Base-by-base conservation (phyloP, 2,797 vertebrate genomes). In the Pseudochirops corinnae region DNA sequence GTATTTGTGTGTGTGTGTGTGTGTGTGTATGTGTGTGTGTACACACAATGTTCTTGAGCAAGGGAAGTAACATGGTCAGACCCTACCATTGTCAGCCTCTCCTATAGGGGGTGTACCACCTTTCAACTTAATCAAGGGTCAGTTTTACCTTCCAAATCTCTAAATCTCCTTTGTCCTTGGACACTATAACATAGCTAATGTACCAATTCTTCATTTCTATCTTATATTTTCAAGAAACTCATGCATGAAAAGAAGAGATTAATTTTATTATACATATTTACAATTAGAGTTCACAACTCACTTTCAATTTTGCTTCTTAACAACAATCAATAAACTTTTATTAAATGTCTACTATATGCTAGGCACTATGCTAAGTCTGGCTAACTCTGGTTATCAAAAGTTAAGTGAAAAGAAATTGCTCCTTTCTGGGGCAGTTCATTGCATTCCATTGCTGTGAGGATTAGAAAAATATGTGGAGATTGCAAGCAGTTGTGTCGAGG, bases 361-460 rank as follows among this genome's bases (percentile, higher is more conserved):
- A 74, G 67, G 67, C n/a, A 74, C n/a, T 74, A 50, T 24, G n/a
- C 52, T 58, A 93, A 95, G 74, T 58, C 87, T 52, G 93, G 33
- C 12, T 55, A 95, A 91, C 1, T 11, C 33, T 82, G 21, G 58
- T 92, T 50, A 94, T 16, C 7, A 13, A 28, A 92, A 96, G 16
- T 91, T 82, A 95, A 95, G 93, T 90, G 94, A 94, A 96, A 82
- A 33, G 18, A 56, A 93, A 52, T 11, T 56, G 33, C 1, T 53
- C 67, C n/a, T 92, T 21, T 92, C 82, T 93, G 55, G 67, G 55
- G 11, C 0, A 29, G 55, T 92, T 93, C 52, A 46, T 31, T 93
- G 2, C 50, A 93, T 18, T 55, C 16, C 29, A 58, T 3, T 33
- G 21, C 13, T n/a, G n/a, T n/a, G n/a, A n/a, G n/a, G n/a, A n/a